Conservation (phyloP, 2,797 vertebrate species). For the Mus spretus region DNA sequence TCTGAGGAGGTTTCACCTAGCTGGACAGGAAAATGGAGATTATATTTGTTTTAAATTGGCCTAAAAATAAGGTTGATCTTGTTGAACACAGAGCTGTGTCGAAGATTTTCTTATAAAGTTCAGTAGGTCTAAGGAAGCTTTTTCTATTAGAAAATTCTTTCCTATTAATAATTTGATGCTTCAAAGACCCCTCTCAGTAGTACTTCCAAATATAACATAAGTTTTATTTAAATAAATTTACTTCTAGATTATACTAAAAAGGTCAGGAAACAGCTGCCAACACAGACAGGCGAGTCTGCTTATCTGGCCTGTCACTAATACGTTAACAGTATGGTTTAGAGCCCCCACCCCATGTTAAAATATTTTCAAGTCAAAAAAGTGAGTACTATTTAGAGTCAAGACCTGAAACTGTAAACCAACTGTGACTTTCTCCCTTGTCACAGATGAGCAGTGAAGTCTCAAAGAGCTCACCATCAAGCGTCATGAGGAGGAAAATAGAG, state of each 20-base stretch:
- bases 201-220: background rate
- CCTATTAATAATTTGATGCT: background rate
- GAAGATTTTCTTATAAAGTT: conserved; percentile 44
- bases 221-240: background rate
- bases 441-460: conserved; percentile 87
- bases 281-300: background rate
- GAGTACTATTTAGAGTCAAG: background rate
- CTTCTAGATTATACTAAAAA: conserved; percentile 51
- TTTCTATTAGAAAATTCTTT: conserved; percentile 22
- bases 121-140: background rate
- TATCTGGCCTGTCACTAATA: too few species aligned
- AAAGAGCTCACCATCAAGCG: conserved; percentile 90
- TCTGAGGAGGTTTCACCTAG: conserved; percentile 31
- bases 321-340: background rate
- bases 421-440: conserved; percentile 12
- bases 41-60: conserved; percentile 6
- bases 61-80: conserved; percentile 49
- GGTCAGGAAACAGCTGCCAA: background rate
- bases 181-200: background rate
- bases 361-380: conserved; percentile 26
- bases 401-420: background rate
- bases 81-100: conserved; percentile 7
- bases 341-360: background rate
- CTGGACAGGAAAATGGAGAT: conserved; percentile 24
- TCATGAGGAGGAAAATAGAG: conserved; percentile 91